Evolutionary conservation across 2,888 invertebrate species (phyloP), one percentile per base, ranked within the genome.

Genomic region (Dexiosoma caninum): DNA sequence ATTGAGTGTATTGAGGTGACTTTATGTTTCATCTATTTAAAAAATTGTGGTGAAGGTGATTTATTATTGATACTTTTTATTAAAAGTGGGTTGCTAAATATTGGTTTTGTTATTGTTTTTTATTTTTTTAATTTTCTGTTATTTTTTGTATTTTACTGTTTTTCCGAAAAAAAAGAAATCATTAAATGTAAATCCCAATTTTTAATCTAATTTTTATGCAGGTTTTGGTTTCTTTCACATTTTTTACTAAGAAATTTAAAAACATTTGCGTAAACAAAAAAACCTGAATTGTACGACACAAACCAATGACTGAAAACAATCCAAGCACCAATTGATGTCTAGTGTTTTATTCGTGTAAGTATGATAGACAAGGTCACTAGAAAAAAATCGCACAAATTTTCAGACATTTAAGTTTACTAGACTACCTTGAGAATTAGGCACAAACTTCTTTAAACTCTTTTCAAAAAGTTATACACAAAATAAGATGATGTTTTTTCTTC

Each of bases 281-380:
- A 51, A 27, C 23, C 44, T 64, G n/a, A 44, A n/a, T 12, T 35
- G 35, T 72, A 55, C 37, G 62, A 64, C 72, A 62, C n/a, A 35
- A 53, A 44, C 35, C 55, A 55, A 16, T n/a, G 44, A 62, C 44
- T 53, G 9, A 35, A 53, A 62, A 27, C 10, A 27, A 40, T 14
- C 4, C 12, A 1, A 37, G 6, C 14, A 30, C 30, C 16, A n/a
- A 59, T 1, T n/a, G 27, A 44, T 55, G 21, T 32, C 5, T 44
- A 46, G 12, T 19, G 14, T 8, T 40, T n/a, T 23, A 14, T 49
- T 23, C 19, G 19, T 19, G 16, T 37, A 55, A 69, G 27, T 37
- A 35, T 49, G 49, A 70, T 27, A 27, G 37, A 49, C 59, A 30
- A 27, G 21, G 44, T 8, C 42, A 9, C 19, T 6, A 69, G 21